Conservation (phyloP, 1,140 invertebrate species). For the Trichogramma pretiosum region DNA sequence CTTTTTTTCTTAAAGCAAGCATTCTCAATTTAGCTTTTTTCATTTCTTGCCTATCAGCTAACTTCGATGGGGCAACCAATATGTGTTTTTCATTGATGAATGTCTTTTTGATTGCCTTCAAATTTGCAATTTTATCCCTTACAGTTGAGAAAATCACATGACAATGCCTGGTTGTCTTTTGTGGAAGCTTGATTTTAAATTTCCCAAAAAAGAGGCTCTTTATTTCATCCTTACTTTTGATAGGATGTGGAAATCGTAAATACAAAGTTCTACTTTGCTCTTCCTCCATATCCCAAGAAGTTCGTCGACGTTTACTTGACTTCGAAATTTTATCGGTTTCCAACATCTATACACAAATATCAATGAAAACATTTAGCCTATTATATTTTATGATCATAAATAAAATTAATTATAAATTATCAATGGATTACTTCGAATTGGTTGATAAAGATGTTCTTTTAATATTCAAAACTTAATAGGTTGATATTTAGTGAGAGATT, state of each 20-base stretch:
- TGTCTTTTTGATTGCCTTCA: conserved; percentile 22
- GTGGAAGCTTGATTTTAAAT: conserved; percentile 26
- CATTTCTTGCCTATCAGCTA: conserved; percentile 4
- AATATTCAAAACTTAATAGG: background rate
- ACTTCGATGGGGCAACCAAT: conserved; percentile 12
- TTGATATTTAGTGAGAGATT: background rate
- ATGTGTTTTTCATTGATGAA: conserved; percentile 26
- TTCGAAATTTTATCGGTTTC: background rate
- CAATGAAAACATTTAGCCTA: background rate
- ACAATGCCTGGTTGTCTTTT: conserved; percentile 28
- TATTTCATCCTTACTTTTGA: conserved; percentile 25
- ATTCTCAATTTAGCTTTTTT: conserved; percentile 21
- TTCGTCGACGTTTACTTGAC: background rate
- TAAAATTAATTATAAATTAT: background rate
- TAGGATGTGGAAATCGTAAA: conserved; percentile 26
- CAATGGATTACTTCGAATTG: background rate
- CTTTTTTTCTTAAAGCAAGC: conserved; percentile 17
- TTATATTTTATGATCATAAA: background rate
- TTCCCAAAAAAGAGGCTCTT: conserved; percentile 27
- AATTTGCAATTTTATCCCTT: conserved; percentile 26
- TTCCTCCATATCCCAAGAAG: conserved; percentile 14
- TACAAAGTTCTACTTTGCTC: conserved; percentile 27
- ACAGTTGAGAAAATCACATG: conserved; percentile 28
- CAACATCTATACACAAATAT: too few relatives aligned
- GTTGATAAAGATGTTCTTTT: background rate